A percentile compares a stretch with the other conserved stretches of the same genome.
Conservation (phyloP, 1,140 invertebrate genomes). For the Zaprionus lachaisei region DNA sequence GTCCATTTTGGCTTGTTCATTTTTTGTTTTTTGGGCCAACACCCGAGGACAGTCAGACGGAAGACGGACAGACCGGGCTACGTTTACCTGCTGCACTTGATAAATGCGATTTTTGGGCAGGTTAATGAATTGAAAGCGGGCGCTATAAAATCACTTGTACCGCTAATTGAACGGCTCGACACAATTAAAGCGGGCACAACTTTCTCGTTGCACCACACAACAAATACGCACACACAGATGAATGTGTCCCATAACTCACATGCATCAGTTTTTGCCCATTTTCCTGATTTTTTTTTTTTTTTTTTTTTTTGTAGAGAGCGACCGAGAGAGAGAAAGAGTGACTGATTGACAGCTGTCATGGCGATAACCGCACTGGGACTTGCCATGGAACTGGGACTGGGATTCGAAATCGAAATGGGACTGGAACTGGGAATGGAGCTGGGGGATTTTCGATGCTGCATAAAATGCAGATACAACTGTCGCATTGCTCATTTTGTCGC, state of each 20-base stretch:
- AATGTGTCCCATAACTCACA: conserved; percentile 15
- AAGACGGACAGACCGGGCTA: conserved; percentile 10
- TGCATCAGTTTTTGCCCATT: conserved; percentile 19
- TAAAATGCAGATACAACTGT: conserved; percentile 74
- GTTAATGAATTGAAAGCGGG: conserved; percentile 52
- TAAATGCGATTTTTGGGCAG: conserved; percentile 10
- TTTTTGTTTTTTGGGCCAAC: conserved; percentile 61
- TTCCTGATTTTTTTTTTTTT: conserved; percentile 15
- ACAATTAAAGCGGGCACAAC: conserved; percentile 64
- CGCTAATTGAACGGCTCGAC: conserved; percentile 67
- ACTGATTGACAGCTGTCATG: conserved; percentile 77
- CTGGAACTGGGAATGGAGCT: conserved; percentile 2
- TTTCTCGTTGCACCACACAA: conserved; percentile 45
- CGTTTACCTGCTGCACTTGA: not conserved
- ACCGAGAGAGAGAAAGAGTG: conserved; percentile 3
- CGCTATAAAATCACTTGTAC: conserved; percentile 80
- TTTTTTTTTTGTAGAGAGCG: conserved; percentile 21
- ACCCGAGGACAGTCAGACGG: conserved; percentile 13
- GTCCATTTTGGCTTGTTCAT: conserved; percentile 62
- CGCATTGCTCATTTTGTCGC: conserved; percentile 73
- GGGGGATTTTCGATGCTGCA: conserved; percentile 36
- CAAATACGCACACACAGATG: not conserved
- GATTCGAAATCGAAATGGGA: conserved; percentile 1
- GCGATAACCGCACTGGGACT: conserved; percentile 77
- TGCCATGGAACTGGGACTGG: conserved; percentile 20